phyloP scores from a whole-genome alignment of 2,113 vertebrate species.

The Channa argus region DNA sequence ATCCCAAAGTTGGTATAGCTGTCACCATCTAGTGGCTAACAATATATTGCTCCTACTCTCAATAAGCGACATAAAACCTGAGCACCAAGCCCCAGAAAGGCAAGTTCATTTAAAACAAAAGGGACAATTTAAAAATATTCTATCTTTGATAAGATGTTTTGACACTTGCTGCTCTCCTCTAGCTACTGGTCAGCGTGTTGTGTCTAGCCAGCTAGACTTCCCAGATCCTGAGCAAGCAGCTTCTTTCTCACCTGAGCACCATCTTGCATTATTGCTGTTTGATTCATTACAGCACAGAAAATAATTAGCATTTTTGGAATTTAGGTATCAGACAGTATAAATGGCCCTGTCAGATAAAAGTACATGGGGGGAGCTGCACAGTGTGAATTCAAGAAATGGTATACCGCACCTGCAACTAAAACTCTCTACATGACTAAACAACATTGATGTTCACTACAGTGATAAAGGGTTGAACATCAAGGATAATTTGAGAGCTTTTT shows the following conservation, averaged over 20 bases:
- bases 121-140: conserved; percentile 53
- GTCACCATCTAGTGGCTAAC: conserved; percentile 70
- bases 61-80: conserved; percentile 70
- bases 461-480: conserved; percentile 64
- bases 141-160: conserved; percentile 24
- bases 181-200: conserved; percentile 46
- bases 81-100: conserved; percentile 65
- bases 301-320: conserved; percentile 13
- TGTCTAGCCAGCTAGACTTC: conserved; percentile 84
- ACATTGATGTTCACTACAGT: conserved; percentile 49
- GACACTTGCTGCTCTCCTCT: conserved; percentile 36
- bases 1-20: conserved; percentile 41
- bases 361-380: conserved; percentile 26
- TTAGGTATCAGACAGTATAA: neutral
- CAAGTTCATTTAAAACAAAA: conserved; percentile 26
- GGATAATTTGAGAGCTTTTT: conserved; percentile 53
- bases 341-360: conserved; percentile 57
- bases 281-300: conserved; percentile 34
- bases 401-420: conserved; percentile 77
- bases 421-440: conserved; percentile 27
- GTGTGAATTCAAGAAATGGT: conserved; percentile 54
- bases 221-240: conserved; percentile 63
- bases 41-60: conserved; percentile 60
- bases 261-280: conserved; percentile 76
- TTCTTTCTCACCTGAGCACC: conserved; percentile 56